Base-by-base conservation (phyloP, 2,797 vertebrate species). In the Rhinichthys osculus region DNA sequence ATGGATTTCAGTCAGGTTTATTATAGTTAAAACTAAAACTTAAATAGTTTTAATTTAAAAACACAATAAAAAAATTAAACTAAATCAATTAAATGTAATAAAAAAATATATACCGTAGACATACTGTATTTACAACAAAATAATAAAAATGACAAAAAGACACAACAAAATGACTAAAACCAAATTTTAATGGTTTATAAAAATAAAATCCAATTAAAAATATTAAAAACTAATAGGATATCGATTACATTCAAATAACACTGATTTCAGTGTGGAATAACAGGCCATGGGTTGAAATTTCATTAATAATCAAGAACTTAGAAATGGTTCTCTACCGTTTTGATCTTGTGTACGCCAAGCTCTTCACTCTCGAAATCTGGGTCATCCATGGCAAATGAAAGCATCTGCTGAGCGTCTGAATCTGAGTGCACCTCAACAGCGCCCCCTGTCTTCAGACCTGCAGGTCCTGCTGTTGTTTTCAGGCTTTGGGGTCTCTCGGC, bases 311-410 rank as follows among this genome's bases (percentile, higher is more conserved):
- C 17, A 33, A 19, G 72, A 76, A 13, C 4, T 13, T 27, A 11
- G 5, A 42, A 71, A 47, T 38, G 42, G 19, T 16, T 54, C 38
- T 21, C 94, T 91, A n/a, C 91, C 91, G 89, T 93, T 85, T 92
- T 94, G 78, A 73, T 90, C 69, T 79, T 89, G 76, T 91, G 93
- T 7, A 84, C 83, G 27, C 93, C 94, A 0, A 94, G 93, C 11
- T 94, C 95, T 50, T 96, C 95, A 0, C 95, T 96, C 85, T 96
- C 95, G 0, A 96, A 97, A 90, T 97, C 96, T 0, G 96, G 96
- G 88, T 97, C 96, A 0, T 97, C 96, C 96, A 97, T 95, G 85
- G 97, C 93, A 2, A 96, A 97, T 1, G 96, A 97, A 27, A 97
- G 93, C 94, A 96, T 95, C 87, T 97, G 96, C 21, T 94, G 92